Conservation (phyloP, 23 tunicate species). For the Phallusia fumigata region DNA sequence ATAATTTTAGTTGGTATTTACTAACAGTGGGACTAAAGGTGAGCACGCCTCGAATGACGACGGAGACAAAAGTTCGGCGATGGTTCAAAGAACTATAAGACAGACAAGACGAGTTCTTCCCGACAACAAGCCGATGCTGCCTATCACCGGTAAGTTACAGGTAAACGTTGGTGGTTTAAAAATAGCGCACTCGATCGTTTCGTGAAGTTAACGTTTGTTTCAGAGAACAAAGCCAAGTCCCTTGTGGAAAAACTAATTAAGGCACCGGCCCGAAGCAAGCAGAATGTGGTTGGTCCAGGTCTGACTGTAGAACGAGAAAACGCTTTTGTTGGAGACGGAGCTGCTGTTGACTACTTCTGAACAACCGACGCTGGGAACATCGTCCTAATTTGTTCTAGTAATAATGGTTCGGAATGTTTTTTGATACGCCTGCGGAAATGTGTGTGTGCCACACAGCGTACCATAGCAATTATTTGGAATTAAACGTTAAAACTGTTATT, state of each 20-base stretch:
- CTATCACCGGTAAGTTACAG: conserved; percentile 18
- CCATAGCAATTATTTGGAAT: too few species aligned
- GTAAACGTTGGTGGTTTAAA: not conserved
- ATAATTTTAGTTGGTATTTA: too few species aligned
- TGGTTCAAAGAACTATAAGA: conserved; percentile 26
- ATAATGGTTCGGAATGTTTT: too few species aligned
- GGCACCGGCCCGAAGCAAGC: conserved; percentile 80
- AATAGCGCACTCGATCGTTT: not conserved
- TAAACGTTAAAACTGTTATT: too few species aligned
- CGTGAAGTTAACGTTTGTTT: not conserved
- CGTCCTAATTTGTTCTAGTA: too few species aligned
- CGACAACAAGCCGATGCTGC: conserved; percentile 22
- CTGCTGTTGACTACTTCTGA: not conserved
- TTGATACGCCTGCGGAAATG: too few species aligned
- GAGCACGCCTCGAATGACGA: conserved; percentile 15
- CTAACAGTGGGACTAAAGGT: not conserved
- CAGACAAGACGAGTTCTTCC: conserved; percentile 22
- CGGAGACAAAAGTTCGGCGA: conserved; percentile 2
- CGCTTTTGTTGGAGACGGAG: conserved; percentile 66
- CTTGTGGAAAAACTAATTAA: conserved; percentile 75
- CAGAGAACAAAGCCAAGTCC: conserved; percentile 88
- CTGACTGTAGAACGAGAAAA: conserved; percentile 75
- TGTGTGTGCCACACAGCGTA: too few species aligned
- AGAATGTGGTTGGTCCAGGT: conserved; percentile 86
- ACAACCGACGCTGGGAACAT: not conserved